Conservation (phyloP, 2,113 vertebrate species). For the Rattus rattus region DNA sequence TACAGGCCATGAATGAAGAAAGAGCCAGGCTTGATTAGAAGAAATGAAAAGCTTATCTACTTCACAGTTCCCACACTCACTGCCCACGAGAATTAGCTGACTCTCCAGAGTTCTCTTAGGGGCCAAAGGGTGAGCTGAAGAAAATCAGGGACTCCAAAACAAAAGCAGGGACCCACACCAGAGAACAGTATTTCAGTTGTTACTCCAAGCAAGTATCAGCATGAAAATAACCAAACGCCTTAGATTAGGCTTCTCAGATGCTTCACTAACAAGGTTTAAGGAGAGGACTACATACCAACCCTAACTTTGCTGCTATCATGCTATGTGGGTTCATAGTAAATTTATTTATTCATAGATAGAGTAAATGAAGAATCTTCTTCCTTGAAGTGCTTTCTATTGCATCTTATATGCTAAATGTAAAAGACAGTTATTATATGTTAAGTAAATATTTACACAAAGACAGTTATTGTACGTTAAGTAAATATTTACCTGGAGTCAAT, state of each 20-base stretch:
- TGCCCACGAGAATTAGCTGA: too few species aligned
- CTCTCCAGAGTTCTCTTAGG: background rate
- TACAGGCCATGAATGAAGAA: background rate
- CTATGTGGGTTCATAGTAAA: conserved; percentile 53
- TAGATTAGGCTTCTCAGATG: conserved; percentile 39
- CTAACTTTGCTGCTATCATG: conserved; percentile 59
- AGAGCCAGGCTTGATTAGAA: background rate
- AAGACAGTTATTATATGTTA: conserved; percentile 72
- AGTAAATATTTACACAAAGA: conserved; percentile 70
- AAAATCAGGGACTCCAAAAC: background rate
- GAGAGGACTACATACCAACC: conserved; percentile 31
- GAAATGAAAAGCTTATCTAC: background rate
- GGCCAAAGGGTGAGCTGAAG: background rate
- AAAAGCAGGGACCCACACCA: background rate
- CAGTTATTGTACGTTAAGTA: conserved; percentile 74
- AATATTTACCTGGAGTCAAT: conserved; percentile 74
- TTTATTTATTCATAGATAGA: conserved; percentile 56
- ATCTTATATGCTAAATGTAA: conserved; percentile 63
- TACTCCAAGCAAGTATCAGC: background rate
- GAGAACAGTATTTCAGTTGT: background rate
- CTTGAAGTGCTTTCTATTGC: conserved; percentile 28
- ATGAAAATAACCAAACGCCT: conserved; percentile 12
- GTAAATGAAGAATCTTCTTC: background rate
- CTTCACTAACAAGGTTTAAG: conserved; percentile 47
- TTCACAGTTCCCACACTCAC: background rate